A percentile compares a stretch with the other conserved stretches of the same genome.
These are phyloP conservation scores for Sarotherodon lohbergeri DNA, from an alignment of 2,113 vertebrate genomes.

Conservation along the genomic window DNA sequence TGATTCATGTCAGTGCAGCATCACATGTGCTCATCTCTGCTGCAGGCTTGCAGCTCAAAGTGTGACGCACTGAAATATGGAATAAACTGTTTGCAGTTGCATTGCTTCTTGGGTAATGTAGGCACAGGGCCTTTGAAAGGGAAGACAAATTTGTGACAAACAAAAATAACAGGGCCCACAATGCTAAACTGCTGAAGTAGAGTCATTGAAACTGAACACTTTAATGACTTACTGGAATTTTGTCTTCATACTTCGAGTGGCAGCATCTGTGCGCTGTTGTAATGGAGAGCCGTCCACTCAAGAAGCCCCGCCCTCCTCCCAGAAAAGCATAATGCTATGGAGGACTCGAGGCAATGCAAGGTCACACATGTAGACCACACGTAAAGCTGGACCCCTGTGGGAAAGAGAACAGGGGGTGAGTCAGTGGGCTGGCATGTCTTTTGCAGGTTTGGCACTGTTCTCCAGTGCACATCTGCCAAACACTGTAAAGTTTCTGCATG, in stretches of 20 bases:
- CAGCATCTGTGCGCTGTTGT: neutral
- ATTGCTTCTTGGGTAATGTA: neutral
- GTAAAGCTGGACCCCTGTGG: neutral
- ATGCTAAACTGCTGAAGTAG: neutral
- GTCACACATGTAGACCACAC: neutral
- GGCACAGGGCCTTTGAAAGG: neutral
- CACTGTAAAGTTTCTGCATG: neutral
- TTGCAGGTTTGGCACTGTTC: neutral
- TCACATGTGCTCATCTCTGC: neutral
- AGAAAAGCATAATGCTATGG: neutral
- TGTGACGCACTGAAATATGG: neutral
- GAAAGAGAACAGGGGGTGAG: neutral
- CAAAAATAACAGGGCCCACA: neutral
- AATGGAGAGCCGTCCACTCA: neutral
- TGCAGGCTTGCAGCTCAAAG: neutral
- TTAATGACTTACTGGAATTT: neutral
- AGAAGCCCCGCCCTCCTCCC: neutral
- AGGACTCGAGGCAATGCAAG: neutral
- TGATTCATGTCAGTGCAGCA: rapidly evolving
- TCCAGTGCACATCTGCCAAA: neutral
- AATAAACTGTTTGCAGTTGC: neutral
- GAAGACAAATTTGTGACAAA: neutral
- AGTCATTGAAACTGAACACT: neutral
- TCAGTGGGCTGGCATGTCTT: neutral
- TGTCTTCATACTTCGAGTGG: neutral